Evolutionary conservation across 2,888 invertebrate genomes (phyloP), one percentile per base, ranked within the genome.

Genomic region (Brachynemurus nebulosus): DNA sequence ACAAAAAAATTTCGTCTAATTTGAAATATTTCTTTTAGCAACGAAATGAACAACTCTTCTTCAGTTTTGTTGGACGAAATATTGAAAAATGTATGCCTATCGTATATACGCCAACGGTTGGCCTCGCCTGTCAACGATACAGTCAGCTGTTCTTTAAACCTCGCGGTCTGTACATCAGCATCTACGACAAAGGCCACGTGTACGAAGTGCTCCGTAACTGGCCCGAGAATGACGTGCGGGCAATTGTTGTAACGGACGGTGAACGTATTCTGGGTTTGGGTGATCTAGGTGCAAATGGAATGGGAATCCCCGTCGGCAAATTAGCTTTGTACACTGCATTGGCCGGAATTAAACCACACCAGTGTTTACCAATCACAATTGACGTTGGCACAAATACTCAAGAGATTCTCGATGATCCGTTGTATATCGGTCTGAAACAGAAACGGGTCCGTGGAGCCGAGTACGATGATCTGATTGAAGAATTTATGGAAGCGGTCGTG

Each of bases 251-350:
- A 34, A 98, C 98, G 0, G 98, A 98, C 62, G 98, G 98, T 12
- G 97, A 98, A 65, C 76, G 98, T 44, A 98, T 99, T 62, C 71
- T 99, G 45, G 98, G 98, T 4, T 71, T 98, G 43, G 98, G 98
- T 2, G 98, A 98, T 67, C 72, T 97, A 51, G 98, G 98, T 6
- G 92, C 90, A 3, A 85, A 89, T 61, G 98, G 98, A 9, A 98
- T 98, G 95, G 98, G 97, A 51, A 99, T 98, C 57, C 97, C 98
- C 1, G 83, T 96, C 34, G 98, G 98, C 50, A 99, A 98, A 68
- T 69, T 99, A 52, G 78, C 96, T 3, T 72, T 99, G 7, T 98
- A 99, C 70, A 96, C 97, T 4, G 97, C 96, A 0, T 70, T 99
- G 46, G 97, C 92, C 18, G 96, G 95, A 47, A 89, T 98, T 55